These are phyloP conservation scores for Pogonomyrmex barbatus DNA, from an alignment of 1,140 invertebrate genomes.

Conservation along the genomic window DNA sequence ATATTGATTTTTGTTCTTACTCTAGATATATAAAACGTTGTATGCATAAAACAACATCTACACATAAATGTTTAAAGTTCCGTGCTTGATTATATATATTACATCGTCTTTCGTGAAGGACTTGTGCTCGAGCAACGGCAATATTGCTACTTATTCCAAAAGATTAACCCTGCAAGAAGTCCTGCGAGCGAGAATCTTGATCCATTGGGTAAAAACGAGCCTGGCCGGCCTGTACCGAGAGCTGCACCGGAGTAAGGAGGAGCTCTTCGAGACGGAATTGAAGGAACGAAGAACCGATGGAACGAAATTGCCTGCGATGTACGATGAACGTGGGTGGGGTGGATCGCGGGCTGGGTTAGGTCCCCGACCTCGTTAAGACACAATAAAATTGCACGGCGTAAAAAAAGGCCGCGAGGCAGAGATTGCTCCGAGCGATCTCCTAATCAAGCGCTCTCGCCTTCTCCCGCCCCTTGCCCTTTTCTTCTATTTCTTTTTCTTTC, in stretches of 20 bases:
- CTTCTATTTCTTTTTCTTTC: slow-evolving; percentile 13
- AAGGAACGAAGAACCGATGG: slow-evolving; percentile 71
- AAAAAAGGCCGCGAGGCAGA: slow-evolving; percentile 70
- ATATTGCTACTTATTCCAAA: slow-evolving; percentile 37
- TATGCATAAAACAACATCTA: too few relatives aligned
- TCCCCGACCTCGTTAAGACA: slow-evolving; percentile 80
- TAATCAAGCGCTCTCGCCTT: slow-evolving; percentile 73
- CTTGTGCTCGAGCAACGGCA: not conserved
- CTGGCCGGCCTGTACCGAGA: slow-evolving; percentile 18
- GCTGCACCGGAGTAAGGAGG: not conserved
- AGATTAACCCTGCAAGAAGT: slow-evolving; percentile 57
- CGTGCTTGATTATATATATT: not conserved
- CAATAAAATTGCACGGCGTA: slow-evolving; percentile 79
- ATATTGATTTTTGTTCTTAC: too few relatives aligned
- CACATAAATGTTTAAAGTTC: too few relatives aligned
- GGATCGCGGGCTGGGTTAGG: slow-evolving; percentile 59
- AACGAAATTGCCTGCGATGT: slow-evolving; percentile 80
- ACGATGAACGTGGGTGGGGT: slow-evolving; percentile 62
- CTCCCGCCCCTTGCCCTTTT: slow-evolving; percentile 24
- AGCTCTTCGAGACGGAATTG: slow-evolving; percentile 51
- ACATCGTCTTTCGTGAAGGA: not conserved
- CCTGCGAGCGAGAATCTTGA: slow-evolving; percentile 33
- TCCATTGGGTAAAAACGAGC: slow-evolving; percentile 40
- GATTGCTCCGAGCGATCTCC: slow-evolving; percentile 78
- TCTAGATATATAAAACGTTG: too few relatives aligned